These are phyloP conservation scores for Xestia c-nigrum DNA, from an alignment of 2,888 invertebrate genomes.

Conservation along the genomic window DNA sequence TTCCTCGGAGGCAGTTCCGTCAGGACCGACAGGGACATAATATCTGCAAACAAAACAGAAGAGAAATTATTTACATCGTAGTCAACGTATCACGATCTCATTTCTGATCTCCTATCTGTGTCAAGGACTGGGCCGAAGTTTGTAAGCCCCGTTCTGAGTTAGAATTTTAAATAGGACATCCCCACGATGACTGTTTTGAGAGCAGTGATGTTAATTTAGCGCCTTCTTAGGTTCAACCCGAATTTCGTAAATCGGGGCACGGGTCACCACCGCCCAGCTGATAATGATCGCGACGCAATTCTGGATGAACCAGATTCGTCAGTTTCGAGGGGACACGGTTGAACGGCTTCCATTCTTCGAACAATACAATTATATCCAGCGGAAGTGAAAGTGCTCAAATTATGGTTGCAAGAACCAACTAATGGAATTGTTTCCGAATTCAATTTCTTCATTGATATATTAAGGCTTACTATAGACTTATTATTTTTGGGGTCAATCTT, in stretches of 20 bases:
- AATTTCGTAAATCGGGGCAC: neutral
- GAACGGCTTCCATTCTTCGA: slow-evolving; percentile 53
- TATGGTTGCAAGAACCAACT: slow-evolving; percentile 42
- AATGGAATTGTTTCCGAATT: slow-evolving; percentile 41
- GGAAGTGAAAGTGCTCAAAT: slow-evolving; percentile 66
- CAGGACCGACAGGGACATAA: slow-evolving; percentile 80
- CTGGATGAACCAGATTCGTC: slow-evolving; percentile 52
- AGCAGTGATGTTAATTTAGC: neutral
- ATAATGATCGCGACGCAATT: slow-evolving; percentile 23
- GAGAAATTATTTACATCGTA: neutral
- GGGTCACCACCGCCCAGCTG: neutral
- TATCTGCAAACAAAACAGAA: slow-evolving; percentile 44
- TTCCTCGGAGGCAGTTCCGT: slow-evolving; percentile 79
- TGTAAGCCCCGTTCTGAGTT: neutral
- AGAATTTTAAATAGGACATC: too few species aligned
- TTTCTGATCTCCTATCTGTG: neutral
- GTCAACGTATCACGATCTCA: neutral
- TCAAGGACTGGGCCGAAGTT: neutral
- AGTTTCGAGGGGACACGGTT: slow-evolving; percentile 49
- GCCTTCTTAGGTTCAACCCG: neutral
- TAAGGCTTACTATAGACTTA: neutral
- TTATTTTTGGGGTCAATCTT: neutral
- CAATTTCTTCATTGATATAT: slow-evolving; percentile 35
- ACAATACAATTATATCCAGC: slow-evolving; percentile 51
- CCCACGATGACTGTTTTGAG: neutral